Base-by-base conservation (phyloP, 2,888 invertebrate genomes). In the Boloria euphrosyne region DNA sequence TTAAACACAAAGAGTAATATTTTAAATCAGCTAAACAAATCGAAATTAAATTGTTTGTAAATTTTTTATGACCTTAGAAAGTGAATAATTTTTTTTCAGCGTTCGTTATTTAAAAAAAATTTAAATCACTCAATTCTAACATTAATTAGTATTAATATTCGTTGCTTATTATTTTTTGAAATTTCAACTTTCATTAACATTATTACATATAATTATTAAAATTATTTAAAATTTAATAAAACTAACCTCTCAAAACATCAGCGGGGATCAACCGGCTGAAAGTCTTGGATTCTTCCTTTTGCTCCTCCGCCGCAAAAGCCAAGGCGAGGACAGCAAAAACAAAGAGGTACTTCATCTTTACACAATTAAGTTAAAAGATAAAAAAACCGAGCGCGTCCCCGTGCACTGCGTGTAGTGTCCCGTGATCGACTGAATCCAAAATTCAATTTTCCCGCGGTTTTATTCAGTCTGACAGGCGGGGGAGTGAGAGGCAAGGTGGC, bases 171-270 rank as follows among this genome's bases (percentile, higher is more conserved):
- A 22, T 22, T 22, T 22, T 22, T 22, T 22, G 1, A 38, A 38
- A 7, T 38, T 7, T 7, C 31, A 38, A 38, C 10, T 0, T 38
- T 38, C 3, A 7, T 7, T 10, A 7, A 38, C 10, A 38, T 38
- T 38, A 38, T 38, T 38, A 10, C 7, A 38, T 38, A 31, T 31
- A 31, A 5, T 6, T 27, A 31, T 31, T 6, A 38, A 10, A 38
- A 2, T 10, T 38, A 38, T 38, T 10, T 38, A 3, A n/a, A 47
- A 6, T 47, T 47, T 47, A 5, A 49, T 16, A n/a, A 10, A 57
- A 93, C 93, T 93, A 91, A 97, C 97, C 97, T 94, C 97, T 95
- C 71, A 97, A 93, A 49, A 97, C 96, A 88, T 97, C 97, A 77
- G 97, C 97, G 51, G 97, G 97, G 77, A 97, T 97, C 74, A 97